Base-by-base conservation (phyloP, 2,797 vertebrate genomes). In the Gobio occitaniae region DNA sequence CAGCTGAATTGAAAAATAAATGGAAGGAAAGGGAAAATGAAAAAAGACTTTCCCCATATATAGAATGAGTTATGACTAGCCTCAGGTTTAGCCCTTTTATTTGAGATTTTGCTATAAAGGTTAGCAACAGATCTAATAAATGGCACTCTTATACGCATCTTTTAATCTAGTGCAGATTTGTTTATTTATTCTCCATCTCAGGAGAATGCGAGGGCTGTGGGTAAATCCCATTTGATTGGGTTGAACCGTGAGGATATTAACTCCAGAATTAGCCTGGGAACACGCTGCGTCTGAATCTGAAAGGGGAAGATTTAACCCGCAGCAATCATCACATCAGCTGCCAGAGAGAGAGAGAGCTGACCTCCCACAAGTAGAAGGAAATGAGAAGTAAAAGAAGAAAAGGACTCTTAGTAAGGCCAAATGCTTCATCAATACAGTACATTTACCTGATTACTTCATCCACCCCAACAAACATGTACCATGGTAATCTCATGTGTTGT, bases 291-390 rank as follows among this genome's bases (percentile, higher is more conserved):
- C 84, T 88, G 83, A 89, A 85, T 89, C 84, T 82, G 80, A 65
- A 86, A 69, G 21, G 38, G 17, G 82, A 70, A 80, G 82, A 83
- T 88, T 91, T 90, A 90, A 90, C 90, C 79, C 83, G 71, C 86
- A 90, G 90, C 88, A 90, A 92, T 90, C 86, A 86, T 82, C 86
- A 72, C 86, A 89, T 90, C 89, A 91, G 85, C 90, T 80, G 36
- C 86, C 41, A 66, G 84, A 32, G 32, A 32, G 32, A 32, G 32
- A 71, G 32, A 32, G 32, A 71, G 66, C 65, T 86, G 88, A 92
- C 91, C 90, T 90, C 83, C 72, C 82, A 84, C 87, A 89, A 90
- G 87, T 76, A 88, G 88, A 78, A 38, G 78, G 68, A 61, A 56
- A 75, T 3, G 29, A 59, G 68, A 52, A 25, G 71, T 48, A 50